These are phyloP conservation scores for Brenthis ino DNA, from an alignment of 2,888 invertebrate species.

Conservation along the genomic window DNA sequence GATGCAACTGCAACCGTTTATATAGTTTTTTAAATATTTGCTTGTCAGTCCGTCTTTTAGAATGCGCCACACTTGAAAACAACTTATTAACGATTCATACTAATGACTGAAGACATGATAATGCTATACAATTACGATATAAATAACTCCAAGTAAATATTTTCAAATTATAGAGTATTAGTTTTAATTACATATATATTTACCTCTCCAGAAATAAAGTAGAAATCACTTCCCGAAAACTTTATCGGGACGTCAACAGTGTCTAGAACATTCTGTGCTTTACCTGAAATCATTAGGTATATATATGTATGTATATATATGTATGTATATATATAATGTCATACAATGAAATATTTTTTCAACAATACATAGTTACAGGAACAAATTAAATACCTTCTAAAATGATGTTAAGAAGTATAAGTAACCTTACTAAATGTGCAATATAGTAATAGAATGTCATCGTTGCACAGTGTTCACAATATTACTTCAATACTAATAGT, in stretches of 20 bases:
- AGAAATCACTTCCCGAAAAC: slow-evolving; percentile 10
- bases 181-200: background rate
- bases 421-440: background rate
- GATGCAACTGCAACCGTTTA: too few relatives aligned
- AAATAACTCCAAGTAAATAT: too few relatives aligned
- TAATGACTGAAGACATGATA: too few relatives aligned
- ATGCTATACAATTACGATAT: too few relatives aligned
- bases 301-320: background rate
- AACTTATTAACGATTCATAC: too few relatives aligned
- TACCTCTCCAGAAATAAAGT: slow-evolving; percentile 12
- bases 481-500: slow-evolving; percentile 8
- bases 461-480: slow-evolving; percentile 1
- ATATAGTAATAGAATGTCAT: background rate
- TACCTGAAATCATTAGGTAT: slow-evolving; percentile 3
- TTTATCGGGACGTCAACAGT: background rate
- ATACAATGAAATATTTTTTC: too few relatives aligned
- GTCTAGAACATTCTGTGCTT: background rate
- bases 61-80: too few relatives aligned
- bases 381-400: background rate
- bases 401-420: background rate
- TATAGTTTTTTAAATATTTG: too few relatives aligned
- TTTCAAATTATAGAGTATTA: background rate
- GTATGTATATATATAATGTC: too few relatives aligned
- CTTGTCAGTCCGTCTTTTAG: too few relatives aligned
- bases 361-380: too few relatives aligned